phyloP scores from a whole-genome alignment of 2,113 vertebrate genomes.

The Myotis brandtii region DNA sequence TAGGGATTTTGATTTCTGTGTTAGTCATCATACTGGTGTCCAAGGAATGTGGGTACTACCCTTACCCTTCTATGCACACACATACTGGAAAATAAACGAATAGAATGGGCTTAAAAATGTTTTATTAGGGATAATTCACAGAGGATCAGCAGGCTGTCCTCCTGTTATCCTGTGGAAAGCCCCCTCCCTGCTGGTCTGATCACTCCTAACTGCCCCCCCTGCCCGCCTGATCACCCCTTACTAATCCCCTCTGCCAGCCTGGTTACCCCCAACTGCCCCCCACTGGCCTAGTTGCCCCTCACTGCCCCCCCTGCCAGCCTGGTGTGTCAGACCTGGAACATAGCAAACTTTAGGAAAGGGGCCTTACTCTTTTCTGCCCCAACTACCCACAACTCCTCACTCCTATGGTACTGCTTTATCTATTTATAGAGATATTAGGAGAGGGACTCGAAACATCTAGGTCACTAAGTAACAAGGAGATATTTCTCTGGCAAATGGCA shows the following conservation, averaged over 20 bases:
- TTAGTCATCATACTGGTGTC: neutral
- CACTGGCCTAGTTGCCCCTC: no score
- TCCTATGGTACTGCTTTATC: neutral
- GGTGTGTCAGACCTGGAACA: neutral
- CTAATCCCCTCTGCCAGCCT: no score
- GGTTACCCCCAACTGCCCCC: no score
- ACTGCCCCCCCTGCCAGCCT: no score
- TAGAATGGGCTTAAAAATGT: neutral
- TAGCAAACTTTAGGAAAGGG: neutral
- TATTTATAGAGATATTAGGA: neutral
- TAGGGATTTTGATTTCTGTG: neutral
- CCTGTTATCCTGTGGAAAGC: neutral
- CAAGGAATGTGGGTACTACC: neutral
- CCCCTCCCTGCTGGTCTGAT: no score
- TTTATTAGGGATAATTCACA: neutral
- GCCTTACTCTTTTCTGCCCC: neutral
- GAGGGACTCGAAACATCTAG: neutral
- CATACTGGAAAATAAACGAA: neutral
- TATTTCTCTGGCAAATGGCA: neutral
- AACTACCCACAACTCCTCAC: neutral
- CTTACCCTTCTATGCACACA: neutral
- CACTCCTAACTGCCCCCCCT: no score
- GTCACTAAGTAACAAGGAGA: neutral
- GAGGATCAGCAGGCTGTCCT: neutral
- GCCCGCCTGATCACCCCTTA: no score